Conservation (phyloP, 1,140 invertebrate species). For the Hypothenemus hampei region DNA sequence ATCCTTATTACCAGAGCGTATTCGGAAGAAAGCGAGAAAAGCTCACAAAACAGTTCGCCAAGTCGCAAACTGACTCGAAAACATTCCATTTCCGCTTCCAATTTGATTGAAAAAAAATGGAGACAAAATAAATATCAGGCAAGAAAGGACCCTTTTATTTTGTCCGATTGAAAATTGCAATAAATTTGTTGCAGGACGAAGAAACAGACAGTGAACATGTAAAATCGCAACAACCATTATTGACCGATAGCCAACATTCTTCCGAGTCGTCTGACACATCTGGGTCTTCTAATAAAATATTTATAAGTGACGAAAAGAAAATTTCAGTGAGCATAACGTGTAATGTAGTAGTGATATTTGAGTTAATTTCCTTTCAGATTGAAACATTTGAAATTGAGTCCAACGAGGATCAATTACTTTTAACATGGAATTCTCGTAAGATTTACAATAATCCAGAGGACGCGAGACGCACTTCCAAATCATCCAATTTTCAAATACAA, state of each 20-base stretch:
- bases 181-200: slow-evolving; percentile 31
- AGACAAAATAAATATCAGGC: slow-evolving; percentile 39
- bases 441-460: slow-evolving; percentile 32
- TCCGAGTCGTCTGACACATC: slow-evolving; percentile 48
- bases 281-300: slow-evolving; percentile 38
- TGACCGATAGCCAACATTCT: slow-evolving; percentile 33
- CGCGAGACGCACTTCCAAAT: slow-evolving; percentile 10
- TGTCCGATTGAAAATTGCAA: not conserved
- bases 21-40: slow-evolving; percentile 61
- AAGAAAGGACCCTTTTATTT: too few relatives aligned
- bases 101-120: slow-evolving; percentile 50
- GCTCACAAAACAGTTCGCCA: slow-evolving; percentile 43
- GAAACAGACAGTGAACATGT: slow-evolving; percentile 35
- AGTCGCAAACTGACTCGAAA: slow-evolving; percentile 49
- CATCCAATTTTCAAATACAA: slow-evolving; percentile 8
- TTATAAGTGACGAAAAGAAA: slow-evolving; percentile 10
- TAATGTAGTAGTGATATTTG: not conserved
- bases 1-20: slow-evolving; percentile 66
- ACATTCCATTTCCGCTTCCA: slow-evolving; percentile 53
- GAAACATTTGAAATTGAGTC: slow-evolving; percentile 30
- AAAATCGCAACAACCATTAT: slow-evolving; percentile 31
- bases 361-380: slow-evolving; percentile 28
- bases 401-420: slow-evolving; percentile 50
- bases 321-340: slow-evolving; percentile 11
- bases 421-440: slow-evolving; percentile 48